Percentiles rank a stretch among this genome's conserved stretches.
phyloP scores from a whole-genome alignment of 2,113 vertebrate species.

The Stegostoma tigrinum region DNA sequence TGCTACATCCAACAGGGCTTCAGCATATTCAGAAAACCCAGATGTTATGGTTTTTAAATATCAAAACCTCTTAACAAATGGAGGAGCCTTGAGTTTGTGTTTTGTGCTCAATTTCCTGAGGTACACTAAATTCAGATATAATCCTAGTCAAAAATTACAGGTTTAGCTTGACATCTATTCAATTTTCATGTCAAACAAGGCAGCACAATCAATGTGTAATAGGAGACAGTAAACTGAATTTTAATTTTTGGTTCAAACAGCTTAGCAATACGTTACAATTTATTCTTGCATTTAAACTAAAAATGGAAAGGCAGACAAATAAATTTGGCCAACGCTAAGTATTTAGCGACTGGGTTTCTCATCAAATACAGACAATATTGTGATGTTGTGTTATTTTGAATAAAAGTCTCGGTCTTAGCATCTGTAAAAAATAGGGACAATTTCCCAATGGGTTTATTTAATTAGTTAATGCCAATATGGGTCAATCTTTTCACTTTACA shows the following conservation, averaged over 20 bases:
- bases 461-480: background rate
- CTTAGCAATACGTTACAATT: background rate
- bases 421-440: background rate
- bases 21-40: background rate
- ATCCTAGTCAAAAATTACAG: background rate
- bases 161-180: background rate
- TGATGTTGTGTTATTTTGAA: background rate
- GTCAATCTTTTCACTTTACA: too few relatives aligned
- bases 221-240: background rate
- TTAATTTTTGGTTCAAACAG: background rate
- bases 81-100: background rate
- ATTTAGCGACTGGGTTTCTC: background rate
- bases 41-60: background rate
- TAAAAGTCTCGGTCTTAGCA: background rate
- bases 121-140: background rate
- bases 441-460: background rate
- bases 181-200: background rate
- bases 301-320: background rate
- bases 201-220: background rate
- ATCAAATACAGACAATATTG: background rate
- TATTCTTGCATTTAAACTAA: background rate
- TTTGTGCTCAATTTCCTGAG: background rate
- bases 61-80: background rate
- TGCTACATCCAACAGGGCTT: background rate
- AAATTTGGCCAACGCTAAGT: background rate